Conservation (phyloP, 2,797 vertebrate species). For the Pseudochirops corinnae region DNA sequence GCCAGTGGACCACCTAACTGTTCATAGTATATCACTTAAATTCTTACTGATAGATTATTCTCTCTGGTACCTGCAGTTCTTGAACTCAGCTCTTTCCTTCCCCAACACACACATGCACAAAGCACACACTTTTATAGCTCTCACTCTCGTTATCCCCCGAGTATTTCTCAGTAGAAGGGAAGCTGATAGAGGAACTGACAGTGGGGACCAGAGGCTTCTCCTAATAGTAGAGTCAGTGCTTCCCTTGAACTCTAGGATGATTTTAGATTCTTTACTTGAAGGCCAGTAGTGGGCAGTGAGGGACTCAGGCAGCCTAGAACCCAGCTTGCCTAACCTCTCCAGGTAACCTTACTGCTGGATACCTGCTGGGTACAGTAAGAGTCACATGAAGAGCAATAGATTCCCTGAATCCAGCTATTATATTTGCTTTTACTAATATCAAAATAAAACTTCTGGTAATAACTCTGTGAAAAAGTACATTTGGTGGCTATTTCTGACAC, state of each 20-base stretch:
- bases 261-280: not conserved
- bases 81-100: not conserved
- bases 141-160: not conserved
- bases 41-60: not conserved
- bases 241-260: not conserved
- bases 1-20: not conserved
- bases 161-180: not conserved
- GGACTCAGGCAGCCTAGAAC: not conserved
- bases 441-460: slow-evolving; percentile 10
- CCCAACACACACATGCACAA: not conserved
- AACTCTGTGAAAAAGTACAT: not conserved
- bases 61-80: not conserved
- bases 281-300: not conserved
- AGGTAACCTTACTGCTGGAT: not conserved
- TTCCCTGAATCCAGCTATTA: not conserved
- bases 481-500: not conserved
- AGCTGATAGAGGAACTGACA: not conserved
- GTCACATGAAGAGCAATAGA: not conserved
- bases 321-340: not conserved
- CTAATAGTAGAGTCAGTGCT: slow-evolving; percentile 4
- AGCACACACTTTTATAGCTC: not conserved
- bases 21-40: not conserved
- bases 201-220: not conserved
- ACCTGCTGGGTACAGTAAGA: not conserved
- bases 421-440: not conserved